Base-by-base conservation (phyloP, 2,797 vertebrate species). In the Distichodus sexfasciatus region DNA sequence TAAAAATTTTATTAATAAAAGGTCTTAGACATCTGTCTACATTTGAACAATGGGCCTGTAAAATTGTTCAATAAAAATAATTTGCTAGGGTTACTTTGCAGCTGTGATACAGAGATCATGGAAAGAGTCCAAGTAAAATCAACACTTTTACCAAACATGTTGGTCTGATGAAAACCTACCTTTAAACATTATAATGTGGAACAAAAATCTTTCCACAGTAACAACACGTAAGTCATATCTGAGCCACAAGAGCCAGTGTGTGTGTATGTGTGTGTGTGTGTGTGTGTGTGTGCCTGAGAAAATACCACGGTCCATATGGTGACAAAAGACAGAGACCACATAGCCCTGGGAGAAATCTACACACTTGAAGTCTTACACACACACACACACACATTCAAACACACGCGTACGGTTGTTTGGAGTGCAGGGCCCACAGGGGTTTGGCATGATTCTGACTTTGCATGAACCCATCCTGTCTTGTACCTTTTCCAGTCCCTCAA, bases 281-380 rank as follows among this genome's bases (percentile, higher is more conserved):
- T 31, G 12, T 29, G 69, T 78, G n/a, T 62, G 33, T 1, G 29
- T 57, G 57, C 55, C 53, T 72, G 24, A 61, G 74, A 76, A 80
- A 83, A 82, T 68, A 76, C 69, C 55, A 3, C 43, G 46, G 62
- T 29, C 53, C 62, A 75, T 24, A 40, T 51, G 44, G 69, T 87
- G 82, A 87, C 78, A 87, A 83, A 88, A 87, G 71, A 74, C 85
- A 88, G 85, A 83, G 76, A 76, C 71, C 17, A 74, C 83, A 77
- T 82, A 78, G 75, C 80, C 82, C 15, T 76, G 72, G 17, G 31
- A 29, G 79, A 75, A 71, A 80, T 81, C 81, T 79, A 76, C 24
- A 48, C 54, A n/a, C n/a, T n/a, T n/a, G n/a, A n/a, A n/a, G n/a
- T n/a, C n/a, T n/a, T n/a, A n/a, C n/a, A 40, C 33, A 17, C 40